Base-by-base conservation (phyloP, 2,797 vertebrate genomes). In the Hafferia zeledoni region DNA sequence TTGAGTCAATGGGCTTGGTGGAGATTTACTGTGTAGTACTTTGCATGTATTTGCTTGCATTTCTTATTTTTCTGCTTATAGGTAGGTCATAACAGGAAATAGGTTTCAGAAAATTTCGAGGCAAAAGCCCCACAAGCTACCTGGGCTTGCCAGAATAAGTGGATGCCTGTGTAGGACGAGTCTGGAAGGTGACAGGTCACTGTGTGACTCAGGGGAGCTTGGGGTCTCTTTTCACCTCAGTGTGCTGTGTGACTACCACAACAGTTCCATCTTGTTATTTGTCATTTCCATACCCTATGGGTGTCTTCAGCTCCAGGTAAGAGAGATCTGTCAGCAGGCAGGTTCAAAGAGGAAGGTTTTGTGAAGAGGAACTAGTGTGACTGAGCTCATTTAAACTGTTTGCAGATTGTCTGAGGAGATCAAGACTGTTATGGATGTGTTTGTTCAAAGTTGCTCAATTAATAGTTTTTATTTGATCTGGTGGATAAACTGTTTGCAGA, bases 401-500 rank as follows among this genome's bases (percentile, higher is more conserved):
- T 96, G 94, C 91, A 91, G 91, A 87, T 93, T 94, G 93, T 92
- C 93, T 85, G 84, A 90, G 72, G 84, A 96, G 92, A 95, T 96
- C 91, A 92, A 78, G 92, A 95, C 59, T 78, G 89, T 95, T 97
- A 95, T 82, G 85, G 94, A 97, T 94, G 85, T 96, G 92, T 96
- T 96, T 95, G 94, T 90, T 95, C 93, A 92, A 91, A 96, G 69
- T 93, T 95, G 84, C 89, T 95, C 95, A 95, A 95, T 96, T 93
- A 97, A 96, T 96, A 96, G 91, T 91, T 96, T 95, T 95, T 94
- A 93, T 96, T 96, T 95, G 96, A 97, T 95, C 89, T 95, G 61
- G 61, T 79, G 69, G 87, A 92, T 96, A 94, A 95, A 95, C 79
- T 96, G 95, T 97, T 97, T 96, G 92, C 92, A 75, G 89, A 95